phyloP scores from a whole-genome alignment of 2,888 invertebrate species.

The Dermolepida albohirtum region DNA sequence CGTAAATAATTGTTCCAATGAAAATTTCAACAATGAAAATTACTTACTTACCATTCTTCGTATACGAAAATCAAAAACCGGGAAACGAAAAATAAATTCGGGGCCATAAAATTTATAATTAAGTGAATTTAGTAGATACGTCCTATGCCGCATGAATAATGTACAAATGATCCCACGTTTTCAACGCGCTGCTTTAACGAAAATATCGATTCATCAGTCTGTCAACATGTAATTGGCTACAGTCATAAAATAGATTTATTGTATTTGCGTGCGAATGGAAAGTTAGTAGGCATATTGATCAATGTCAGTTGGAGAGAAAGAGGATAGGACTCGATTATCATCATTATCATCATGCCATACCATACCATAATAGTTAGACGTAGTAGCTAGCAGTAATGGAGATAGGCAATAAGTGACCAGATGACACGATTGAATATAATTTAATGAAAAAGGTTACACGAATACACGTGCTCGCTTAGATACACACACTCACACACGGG shows the following conservation, averaged over 20 bases:
- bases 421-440: constrained; percentile 38
- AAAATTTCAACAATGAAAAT: too few relatives aligned
- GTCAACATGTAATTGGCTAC: constrained; percentile 54
- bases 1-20: too few relatives aligned
- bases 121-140: constrained; percentile 16
- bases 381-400: constrained; percentile 5
- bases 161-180: constrained; percentile 28
- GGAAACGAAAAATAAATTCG: constrained; percentile 5
- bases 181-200: constrained; percentile 26
- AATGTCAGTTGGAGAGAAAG: constrained; percentile 44
- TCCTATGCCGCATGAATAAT: constrained; percentile 13
- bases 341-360: background rate
- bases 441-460: constrained; percentile 27
- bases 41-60: too few relatives aligned
- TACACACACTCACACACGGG: constrained; percentile 6
- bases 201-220: constrained; percentile 51
- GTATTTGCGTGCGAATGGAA: constrained; percentile 52
- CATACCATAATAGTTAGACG: constrained; percentile 5
- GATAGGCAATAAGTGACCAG: constrained; percentile 41
- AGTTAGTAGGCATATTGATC: constrained; percentile 52
- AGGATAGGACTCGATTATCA: constrained; percentile 1
- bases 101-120: constrained; percentile 21
- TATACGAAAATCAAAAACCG: too few relatives aligned
- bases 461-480: too few relatives aligned
- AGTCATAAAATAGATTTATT: constrained; percentile 55